Evolutionary conservation across 2,113 vertebrate species (phyloP), one percentile per base, ranked within the genome.

Genomic region (Trematocara stigmaticum): DNA sequence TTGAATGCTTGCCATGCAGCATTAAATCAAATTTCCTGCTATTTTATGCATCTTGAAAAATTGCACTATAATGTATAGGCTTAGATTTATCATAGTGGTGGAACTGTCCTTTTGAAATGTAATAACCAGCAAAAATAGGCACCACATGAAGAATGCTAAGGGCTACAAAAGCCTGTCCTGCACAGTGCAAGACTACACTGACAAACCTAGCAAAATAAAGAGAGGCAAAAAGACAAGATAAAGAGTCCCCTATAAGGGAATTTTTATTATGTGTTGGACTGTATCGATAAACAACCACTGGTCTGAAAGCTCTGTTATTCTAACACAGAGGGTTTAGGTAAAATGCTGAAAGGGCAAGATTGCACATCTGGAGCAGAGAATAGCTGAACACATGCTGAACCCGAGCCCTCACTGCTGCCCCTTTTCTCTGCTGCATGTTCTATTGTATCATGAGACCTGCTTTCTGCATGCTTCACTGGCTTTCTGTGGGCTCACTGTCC

Each of bases 401-500:
- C 87, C 61, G 82, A 87, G 82, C 66, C 84, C 55, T 83, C 51
- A 55, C 42, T 83, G 81, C 84, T 83, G 45, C 55, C 85, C 86
- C 94, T 23, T 79, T 79, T 74, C 90, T 82, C 88, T 86, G 93
- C 93, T 95, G 69, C 92, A 94, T 94, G 95, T 93, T 79, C 76
- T 38, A 9, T 84, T 83, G 88, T 57, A 87, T 80, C 85, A 49
- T 93, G 7, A 0, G 93, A 92, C 61, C 71, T 76, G 93, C 35
- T 66, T 88, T 90, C 92, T 92, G 88, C 92, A 91, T 89, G 92
- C 93, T 94, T 90, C 90, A 91, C 82, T 90, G 90, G 91, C 91
- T 95, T 92, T 94, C 93, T 94, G 92, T 86, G 92, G 94, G 90
- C 93, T 95, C 95, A 95, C 92, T 92, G 93, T 87, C 93, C 92